Conservation (phyloP, 2,888 invertebrate species). For the Hoplodrina blanda region DNA sequence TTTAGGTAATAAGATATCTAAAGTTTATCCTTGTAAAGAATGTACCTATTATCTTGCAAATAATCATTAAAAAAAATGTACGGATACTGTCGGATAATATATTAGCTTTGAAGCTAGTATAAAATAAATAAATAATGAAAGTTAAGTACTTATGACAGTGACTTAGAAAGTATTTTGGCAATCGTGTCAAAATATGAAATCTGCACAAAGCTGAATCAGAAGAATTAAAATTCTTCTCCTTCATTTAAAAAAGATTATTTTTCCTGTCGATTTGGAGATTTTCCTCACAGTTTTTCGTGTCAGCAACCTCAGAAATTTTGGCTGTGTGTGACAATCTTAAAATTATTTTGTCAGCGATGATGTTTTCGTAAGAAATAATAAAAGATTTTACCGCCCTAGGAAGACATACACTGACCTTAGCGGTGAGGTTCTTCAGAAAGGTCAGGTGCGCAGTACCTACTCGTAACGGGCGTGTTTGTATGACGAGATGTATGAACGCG, state of each 20-base stretch:
- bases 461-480: no score
- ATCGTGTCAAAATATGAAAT: constrained; percentile 1
- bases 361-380: neutral
- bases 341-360: neutral
- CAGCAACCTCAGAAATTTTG: neutral
- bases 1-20: no score
- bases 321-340: neutral
- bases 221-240: neutral
- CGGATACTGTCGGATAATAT: no score
- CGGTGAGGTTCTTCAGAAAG: no score
- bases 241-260: constrained; percentile 15
- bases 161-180: constrained; percentile 5
- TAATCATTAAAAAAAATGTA: no score
- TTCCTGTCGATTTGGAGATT: constrained; percentile 18
- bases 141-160: neutral
- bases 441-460: no score
- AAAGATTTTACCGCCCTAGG: neutral
- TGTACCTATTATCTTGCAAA: no score
- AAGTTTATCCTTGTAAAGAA: no score
- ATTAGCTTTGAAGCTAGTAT: no score
- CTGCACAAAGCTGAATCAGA: neutral
- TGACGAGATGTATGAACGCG: no score
- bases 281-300: constrained; percentile 8
- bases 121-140: no score
- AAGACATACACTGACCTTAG: no score